Conservation (phyloP, 2,113 vertebrate genomes). For the Tinamus guttatus region DNA sequence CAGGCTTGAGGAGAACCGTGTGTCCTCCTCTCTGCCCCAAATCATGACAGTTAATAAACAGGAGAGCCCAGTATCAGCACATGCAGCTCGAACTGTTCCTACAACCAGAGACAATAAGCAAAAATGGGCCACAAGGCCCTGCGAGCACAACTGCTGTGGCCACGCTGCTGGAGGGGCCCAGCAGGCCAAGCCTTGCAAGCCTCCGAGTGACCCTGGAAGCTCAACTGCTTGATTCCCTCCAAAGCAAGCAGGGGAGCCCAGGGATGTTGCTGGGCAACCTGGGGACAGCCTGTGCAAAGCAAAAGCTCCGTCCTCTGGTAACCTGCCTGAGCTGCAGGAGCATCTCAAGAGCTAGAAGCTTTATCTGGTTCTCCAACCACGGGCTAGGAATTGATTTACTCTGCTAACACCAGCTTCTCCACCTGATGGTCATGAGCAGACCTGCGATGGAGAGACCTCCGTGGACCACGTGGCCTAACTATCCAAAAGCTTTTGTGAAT, state of each 20-base stretch:
- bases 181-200: fast-evolving
- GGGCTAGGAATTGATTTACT: not conserved
- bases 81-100: not conserved
- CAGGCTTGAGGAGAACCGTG: not conserved
- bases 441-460: not conserved
- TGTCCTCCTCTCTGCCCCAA: too few relatives aligned
- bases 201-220: not conserved
- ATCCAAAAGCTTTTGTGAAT: not conserved
- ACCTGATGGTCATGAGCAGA: not conserved
- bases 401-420: not conserved
- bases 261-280: not conserved
- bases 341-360: not conserved
- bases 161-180: not conserved
- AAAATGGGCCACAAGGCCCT: not conserved
- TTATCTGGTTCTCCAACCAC: not conserved
- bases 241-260: not conserved
- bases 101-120: not conserved
- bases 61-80: not conserved
- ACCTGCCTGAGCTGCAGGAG: not conserved
- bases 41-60: too few relatives aligned
- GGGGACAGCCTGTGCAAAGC: not conserved
- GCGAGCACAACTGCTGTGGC: fast-evolving
- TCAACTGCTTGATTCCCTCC: not conserved
- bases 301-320: not conserved
- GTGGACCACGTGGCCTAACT: not conserved